These are phyloP conservation scores for Palloptera scutellata DNA, from an alignment of 2,888 invertebrate genomes.

Conservation along the genomic window DNA sequence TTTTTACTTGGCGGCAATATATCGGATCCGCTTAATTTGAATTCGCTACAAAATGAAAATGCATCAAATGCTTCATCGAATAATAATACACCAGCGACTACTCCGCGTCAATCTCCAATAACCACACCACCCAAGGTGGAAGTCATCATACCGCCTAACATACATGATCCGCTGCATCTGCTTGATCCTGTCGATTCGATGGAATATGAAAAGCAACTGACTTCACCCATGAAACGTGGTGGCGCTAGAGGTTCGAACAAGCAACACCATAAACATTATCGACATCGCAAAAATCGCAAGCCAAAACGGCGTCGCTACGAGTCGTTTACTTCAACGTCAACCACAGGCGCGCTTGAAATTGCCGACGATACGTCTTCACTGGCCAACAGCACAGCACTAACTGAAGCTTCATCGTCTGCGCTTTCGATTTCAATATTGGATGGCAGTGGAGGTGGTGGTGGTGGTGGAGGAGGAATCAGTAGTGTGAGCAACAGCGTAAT, in stretches of 20 bases:
- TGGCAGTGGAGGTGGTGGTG: slow-evolving; percentile 48
- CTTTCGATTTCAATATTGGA: slow-evolving; percentile 47
- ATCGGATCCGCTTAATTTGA: slow-evolving; percentile 92
- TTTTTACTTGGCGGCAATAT: slow-evolving; percentile 93
- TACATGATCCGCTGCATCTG: slow-evolving; percentile 89
- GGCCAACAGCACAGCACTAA: slow-evolving; percentile 30
- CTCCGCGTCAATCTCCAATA: slow-evolving; percentile 75
- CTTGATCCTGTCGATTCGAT: slow-evolving; percentile 81
- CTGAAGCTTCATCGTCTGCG: slow-evolving; percentile 38
- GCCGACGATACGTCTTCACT: slow-evolving; percentile 27
- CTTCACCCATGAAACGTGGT: slow-evolving; percentile 72
- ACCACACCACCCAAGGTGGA: slow-evolving; percentile 75
- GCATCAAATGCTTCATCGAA: slow-evolving; percentile 70
- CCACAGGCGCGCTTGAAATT: slow-evolving; percentile 57
- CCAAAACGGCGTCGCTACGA: slow-evolving; percentile 60
- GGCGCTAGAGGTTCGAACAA: slow-evolving; percentile 40
- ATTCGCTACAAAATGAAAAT: slow-evolving; percentile 86
- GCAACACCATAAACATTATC: slow-evolving; percentile 65
- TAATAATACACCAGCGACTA: slow-evolving; percentile 82
- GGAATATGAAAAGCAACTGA: slow-evolving; percentile 82
- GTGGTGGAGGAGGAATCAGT: slow-evolving; percentile 43
- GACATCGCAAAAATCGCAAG: slow-evolving; percentile 72
- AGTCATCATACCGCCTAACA: slow-evolving; percentile 91
- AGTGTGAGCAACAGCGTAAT: slow-evolving; percentile 44
- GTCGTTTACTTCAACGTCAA: slow-evolving; percentile 54